phyloP scores from a whole-genome alignment of 1,140 invertebrate species.

The Drosophila sp. region DNA sequence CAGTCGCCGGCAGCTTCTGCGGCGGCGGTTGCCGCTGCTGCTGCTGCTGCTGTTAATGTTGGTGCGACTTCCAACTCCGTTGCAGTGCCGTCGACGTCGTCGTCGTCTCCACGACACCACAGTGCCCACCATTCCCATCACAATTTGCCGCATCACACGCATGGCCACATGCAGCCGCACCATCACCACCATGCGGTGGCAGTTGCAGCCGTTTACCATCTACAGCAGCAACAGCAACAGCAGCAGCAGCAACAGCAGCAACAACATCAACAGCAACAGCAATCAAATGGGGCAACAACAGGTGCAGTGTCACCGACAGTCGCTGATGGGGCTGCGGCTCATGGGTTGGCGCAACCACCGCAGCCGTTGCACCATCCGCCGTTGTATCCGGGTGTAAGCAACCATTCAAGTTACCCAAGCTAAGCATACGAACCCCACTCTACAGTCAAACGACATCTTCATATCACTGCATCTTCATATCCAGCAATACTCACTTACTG shows the following conservation, averaged over 20 bases:
- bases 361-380: slow-evolving; percentile 72
- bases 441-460: slow-evolving; percentile 28
- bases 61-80: slow-evolving; percentile 11
- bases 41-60: slow-evolving; percentile 20
- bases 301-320: slow-evolving; percentile 38
- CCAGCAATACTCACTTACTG: slow-evolving; percentile 17
- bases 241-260: slow-evolving; percentile 66
- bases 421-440: slow-evolving; percentile 43
- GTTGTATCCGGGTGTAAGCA: slow-evolving; percentile 82
- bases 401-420: slow-evolving; percentile 52
- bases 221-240: slow-evolving; percentile 62
- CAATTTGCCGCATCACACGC: slow-evolving; percentile 63
- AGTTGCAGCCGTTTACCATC: slow-evolving; percentile 68
- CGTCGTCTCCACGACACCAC: slow-evolving; percentile 39
- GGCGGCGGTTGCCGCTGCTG: slow-evolving; percentile 26
- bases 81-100: slow-evolving; percentile 30
- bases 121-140: slow-evolving; percentile 66
- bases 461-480: slow-evolving; percentile 26
- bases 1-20: slow-evolving; percentile 18
- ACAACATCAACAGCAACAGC: slow-evolving; percentile 56
- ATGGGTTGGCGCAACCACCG: slow-evolving; percentile 37
- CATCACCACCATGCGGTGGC: slow-evolving; percentile 66
- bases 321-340: slow-evolving; percentile 31
- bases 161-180: slow-evolving; percentile 49
- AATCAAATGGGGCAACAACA: slow-evolving; percentile 37